Base-by-base conservation (phyloP, 2,113 vertebrate species). In the Esox niger region DNA sequence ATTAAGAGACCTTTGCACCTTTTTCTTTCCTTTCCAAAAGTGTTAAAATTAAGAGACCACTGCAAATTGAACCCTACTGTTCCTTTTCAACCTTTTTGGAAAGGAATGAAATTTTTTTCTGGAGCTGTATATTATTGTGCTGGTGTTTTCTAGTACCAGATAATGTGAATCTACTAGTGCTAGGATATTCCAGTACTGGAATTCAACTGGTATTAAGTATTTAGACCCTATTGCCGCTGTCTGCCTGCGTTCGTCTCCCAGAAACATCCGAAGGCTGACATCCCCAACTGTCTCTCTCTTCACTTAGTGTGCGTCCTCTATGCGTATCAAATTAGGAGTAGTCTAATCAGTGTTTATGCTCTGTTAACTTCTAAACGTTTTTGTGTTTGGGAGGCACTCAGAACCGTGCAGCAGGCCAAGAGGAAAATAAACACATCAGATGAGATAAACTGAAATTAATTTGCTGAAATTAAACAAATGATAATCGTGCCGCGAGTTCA, bases 301-400 rank as follows among this genome's bases (percentile, higher is more conserved):
- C 71, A 6, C 20, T 59, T 66, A 60, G 78, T 70, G 72, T 74
- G 68, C 73, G 79, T 71, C 77, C 68, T 79, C 81, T 64, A 66
- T 83, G 74, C 81, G 71, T 79, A 85, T 87, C 83, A 87, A 90
- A 87, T 90, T 87, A 85, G 84, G 87, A 76, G 83, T 43, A 82
- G 79, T 81, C 78, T 81, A 90, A 87, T 87, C 71, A 70, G 74
- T 72, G 58, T 74, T 74, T 84, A 83, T 84, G 86, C 79, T 88
- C 83, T 82, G 83, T 83, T 87, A 82, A 70, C 80, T 84, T 75
- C 75, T 79, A 74, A 87, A 89, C 83, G 82, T 73, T 65, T 77
- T 70, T 70, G 57, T 81, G 74, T 77, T 80, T 33, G 38, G 59
- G 74, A 74, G 64, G 62, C 38, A 30, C 46, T 64, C 64, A 2